Percentiles rank a stretch among this genome's conserved stretches.
These are phyloP conservation scores for Arnoldichthys spilopterus DNA, from an alignment of 2,797 vertebrate genomes.

Conservation along the genomic window DNA sequence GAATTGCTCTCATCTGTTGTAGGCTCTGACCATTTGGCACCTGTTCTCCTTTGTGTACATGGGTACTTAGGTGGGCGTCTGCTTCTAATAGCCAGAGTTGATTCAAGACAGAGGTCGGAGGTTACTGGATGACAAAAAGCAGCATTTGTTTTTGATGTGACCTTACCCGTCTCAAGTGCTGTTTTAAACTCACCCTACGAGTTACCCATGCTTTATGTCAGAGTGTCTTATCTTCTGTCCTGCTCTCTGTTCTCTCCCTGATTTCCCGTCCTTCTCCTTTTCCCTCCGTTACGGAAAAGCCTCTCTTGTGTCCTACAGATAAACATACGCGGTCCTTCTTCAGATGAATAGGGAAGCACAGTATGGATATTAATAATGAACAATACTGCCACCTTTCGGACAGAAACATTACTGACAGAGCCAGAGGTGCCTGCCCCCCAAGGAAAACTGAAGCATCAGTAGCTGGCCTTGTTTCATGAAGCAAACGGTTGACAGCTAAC, in stretches of 20 bases:
- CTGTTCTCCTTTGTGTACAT: slow-evolving; percentile 2
- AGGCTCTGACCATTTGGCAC: neutral
- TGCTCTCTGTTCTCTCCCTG: neutral
- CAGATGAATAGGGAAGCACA: slow-evolving; percentile 14
- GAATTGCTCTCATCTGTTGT: slow-evolving; percentile 1
- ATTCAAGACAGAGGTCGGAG: slow-evolving; percentile 42
- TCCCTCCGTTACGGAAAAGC: slow-evolving; percentile 1
- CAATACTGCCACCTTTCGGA: slow-evolving; percentile 86
- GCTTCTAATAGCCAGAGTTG: slow-evolving; percentile 16
- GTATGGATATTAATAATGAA: slow-evolving; percentile 39
- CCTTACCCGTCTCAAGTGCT: slow-evolving; percentile 21
- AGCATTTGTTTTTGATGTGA: slow-evolving; percentile 16
- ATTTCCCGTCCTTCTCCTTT: neutral
- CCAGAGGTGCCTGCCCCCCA: neutral
- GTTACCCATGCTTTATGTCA: neutral
- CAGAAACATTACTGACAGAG: slow-evolving; percentile 48
- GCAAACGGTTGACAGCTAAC: slow-evolving; percentile 13
- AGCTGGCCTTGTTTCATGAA: slow-evolving; percentile 2
- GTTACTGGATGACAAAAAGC: slow-evolving; percentile 40
- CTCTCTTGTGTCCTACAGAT: slow-evolving; percentile 10
- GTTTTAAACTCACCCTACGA: slow-evolving; percentile 54
- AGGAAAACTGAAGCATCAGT: slow-evolving; percentile 7
- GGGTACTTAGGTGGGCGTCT: neutral
- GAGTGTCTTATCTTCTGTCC: neutral
- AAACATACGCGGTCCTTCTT: neutral